Base-by-base conservation (phyloP, 2,888 invertebrate species). In the Gymnosoma rotundatum region DNA sequence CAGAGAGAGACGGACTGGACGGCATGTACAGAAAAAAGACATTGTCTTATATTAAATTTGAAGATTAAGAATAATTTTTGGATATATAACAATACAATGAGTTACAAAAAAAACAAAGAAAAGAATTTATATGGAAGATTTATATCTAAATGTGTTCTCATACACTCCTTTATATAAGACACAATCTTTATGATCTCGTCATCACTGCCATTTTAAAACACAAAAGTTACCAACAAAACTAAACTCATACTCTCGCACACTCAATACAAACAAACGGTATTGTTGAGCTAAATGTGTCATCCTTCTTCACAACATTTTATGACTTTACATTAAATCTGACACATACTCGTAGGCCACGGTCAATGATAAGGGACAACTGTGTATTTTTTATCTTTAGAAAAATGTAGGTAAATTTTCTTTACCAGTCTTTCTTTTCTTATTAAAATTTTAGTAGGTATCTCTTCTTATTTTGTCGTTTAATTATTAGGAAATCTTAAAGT, bases 251-350 rank as follows among this genome's bases (percentile, higher is more conserved):
- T 50, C 56, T 20, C 20, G 42, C 20, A 42, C n/a, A 75, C 25
- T 25, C 20, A 52, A 50, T 9, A 36, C 18, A 72, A 58, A 72
- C 66, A 76, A 85, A 79, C 79, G 63, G 73, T 73, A 79, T 63
- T 72, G 66, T 66, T 64, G 75, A 81, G 52, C 78, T 70, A 70
- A 84, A 86, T 76, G 81, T 87, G 87, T 87, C 86, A 86, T 86
- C 87, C 87, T 84, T 86, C 78, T 86, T 87, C 87, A 87, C 75
- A 50, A 78, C 70, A 87, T 86, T 87, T 87, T 87, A 87, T 83
- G 86, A 66, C 78, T 87, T 86, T 85, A 76, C 73, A 64, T 86
- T 87, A 86, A 86, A 87, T 83, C 87, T 83, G 86, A 87, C 87
- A 86, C 69, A 83, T 84, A 63, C 69, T 70, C 78, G 32, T 78